Evolutionary conservation across 2,888 invertebrate species (phyloP).

Genomic region (Taenaris catops): DNA sequence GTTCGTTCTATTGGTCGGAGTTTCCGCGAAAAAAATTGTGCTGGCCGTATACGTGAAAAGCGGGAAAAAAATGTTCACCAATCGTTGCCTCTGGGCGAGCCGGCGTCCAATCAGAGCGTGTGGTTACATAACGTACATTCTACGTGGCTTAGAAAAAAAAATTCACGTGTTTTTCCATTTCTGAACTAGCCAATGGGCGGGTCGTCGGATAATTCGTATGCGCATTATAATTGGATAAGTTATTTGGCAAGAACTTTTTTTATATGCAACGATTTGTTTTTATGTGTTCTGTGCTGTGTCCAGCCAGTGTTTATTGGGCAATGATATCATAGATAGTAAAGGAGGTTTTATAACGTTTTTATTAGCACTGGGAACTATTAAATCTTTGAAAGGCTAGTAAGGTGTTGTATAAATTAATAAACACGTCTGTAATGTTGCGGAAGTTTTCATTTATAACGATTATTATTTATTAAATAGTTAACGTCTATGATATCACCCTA

Average conservation of each 20-base stretch:
- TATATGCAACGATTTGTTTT: constrained; percentile 8
- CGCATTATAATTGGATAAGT: constrained; percentile 55
- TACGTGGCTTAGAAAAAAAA: constrained; percentile 73
- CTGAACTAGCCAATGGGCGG: constrained; percentile 59
- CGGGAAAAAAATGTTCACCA: constrained; percentile 68
- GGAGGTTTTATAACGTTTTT: neutral
- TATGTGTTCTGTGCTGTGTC: too few species aligned
- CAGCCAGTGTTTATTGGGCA: neutral
- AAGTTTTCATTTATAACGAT: too few species aligned
- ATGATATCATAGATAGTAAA: constrained; percentile 8
- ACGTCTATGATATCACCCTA: too few species aligned
- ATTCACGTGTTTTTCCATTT: constrained; percentile 74
- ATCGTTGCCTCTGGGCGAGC: constrained; percentile 44
- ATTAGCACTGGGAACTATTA: constrained; percentile 3
- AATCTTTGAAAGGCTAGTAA: neutral
- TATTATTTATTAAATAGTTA: too few species aligned
- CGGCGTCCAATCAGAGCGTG: constrained; percentile 52
- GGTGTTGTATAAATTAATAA: constrained; percentile 2
- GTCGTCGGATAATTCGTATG: constrained; percentile 39
- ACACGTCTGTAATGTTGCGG: too few species aligned
- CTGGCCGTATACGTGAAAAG: constrained; percentile 70
- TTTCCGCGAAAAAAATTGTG: constrained; percentile 61
- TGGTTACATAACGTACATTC: constrained; percentile 59
- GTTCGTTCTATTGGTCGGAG: constrained; percentile 60
- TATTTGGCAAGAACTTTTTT: constrained; percentile 38